Conservation (phyloP, 2,797 vertebrate species). For the Pelodytes ibericus region DNA sequence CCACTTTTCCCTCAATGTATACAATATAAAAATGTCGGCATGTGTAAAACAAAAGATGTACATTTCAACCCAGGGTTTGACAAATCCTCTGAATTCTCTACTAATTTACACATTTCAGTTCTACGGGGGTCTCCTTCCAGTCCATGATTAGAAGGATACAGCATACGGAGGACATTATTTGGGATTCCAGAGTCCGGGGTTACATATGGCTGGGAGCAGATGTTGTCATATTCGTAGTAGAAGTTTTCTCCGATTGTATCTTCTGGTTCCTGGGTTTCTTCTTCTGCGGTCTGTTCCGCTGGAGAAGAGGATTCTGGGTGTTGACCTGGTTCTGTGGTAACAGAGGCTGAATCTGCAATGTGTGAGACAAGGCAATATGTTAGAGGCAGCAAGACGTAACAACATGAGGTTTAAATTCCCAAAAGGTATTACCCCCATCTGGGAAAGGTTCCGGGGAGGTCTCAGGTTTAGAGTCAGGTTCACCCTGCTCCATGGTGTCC, state of each 20-base stretch:
- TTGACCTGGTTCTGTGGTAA: neutral
- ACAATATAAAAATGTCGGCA: too few relatives aligned
- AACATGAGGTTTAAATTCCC: too few relatives aligned
- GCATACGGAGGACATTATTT: constrained; percentile 78
- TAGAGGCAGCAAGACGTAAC: neutral
- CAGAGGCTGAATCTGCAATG: neutral
- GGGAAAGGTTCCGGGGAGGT: neutral
- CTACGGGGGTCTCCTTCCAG: too few relatives aligned
- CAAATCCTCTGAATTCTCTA: too few relatives aligned
- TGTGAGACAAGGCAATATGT: too few relatives aligned
- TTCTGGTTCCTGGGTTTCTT: constrained; percentile 52
- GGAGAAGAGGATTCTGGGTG: neutral
- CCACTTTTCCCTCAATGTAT: too few relatives aligned
- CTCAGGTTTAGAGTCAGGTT: neutral
- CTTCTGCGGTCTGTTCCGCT: neutral
- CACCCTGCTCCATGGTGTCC: neutral
- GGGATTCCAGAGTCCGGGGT: constrained; percentile 77
- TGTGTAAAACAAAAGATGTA: too few relatives aligned
- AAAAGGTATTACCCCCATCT: too few relatives aligned
- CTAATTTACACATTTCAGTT: too few relatives aligned
- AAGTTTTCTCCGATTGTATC: constrained; percentile 69
- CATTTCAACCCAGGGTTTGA: too few relatives aligned
- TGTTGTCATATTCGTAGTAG: constrained; percentile 76
- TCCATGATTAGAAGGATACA: constrained; percentile 90
- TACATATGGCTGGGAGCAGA: constrained; percentile 76